Conservation (phyloP, 2,113 vertebrate species). For the Nyctibius bracteatus region DNA sequence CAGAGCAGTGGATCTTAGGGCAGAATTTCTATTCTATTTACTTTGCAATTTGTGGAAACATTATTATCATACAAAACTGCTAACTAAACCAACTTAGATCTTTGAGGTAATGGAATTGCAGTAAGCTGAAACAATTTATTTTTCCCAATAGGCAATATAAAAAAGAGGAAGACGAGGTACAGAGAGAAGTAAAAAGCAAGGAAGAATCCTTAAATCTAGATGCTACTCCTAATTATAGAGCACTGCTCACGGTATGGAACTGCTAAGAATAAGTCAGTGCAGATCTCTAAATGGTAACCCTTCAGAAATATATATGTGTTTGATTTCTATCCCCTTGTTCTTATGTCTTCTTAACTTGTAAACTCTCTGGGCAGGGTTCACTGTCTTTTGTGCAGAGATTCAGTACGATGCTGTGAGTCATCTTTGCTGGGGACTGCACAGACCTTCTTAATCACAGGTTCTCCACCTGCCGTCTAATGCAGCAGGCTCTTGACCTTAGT, state of each 20-base stretch:
- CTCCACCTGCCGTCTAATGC: background rate
- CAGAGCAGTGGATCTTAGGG: background rate
- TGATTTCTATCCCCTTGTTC: background rate
- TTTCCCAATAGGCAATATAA: slow-evolving; percentile 57
- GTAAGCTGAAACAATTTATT: background rate
- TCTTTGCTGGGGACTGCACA: background rate
- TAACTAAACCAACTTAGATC: background rate
- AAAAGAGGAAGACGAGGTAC: slow-evolving; percentile 59
- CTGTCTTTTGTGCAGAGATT: background rate
- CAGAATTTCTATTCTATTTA: background rate
- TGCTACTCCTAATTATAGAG: slow-evolving; percentile 72
- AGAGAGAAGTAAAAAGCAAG: slow-evolving; percentile 37
- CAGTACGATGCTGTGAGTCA: background rate
- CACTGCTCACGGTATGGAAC: slow-evolving; percentile 78
- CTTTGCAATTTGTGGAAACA: background rate
- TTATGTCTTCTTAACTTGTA: background rate
- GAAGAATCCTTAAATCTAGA: slow-evolving; percentile 48
- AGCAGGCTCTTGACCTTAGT: background rate
- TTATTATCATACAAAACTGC: background rate
- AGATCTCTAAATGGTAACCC: background rate
- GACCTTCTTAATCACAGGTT: background rate
- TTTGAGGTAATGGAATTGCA: background rate
- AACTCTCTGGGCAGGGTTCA: background rate
- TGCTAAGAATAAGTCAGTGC: background rate
- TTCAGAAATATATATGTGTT: background rate